Evolutionary conservation across 2,888 invertebrate genomes (phyloP), one percentile per base, ranked within the genome.

Genomic region (Diarsia dahlii): DNA sequence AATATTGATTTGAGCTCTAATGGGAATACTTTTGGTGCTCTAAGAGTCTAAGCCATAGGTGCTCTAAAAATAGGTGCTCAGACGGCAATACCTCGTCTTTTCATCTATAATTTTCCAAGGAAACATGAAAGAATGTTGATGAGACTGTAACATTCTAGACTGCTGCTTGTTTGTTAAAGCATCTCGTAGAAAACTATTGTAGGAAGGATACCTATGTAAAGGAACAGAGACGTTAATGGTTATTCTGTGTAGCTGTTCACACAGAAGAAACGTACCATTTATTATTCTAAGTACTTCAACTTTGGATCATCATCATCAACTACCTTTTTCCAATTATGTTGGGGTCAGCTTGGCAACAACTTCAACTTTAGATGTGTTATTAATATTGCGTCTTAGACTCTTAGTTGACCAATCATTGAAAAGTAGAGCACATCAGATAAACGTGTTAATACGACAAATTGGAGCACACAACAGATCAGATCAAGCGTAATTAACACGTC

Each of bases 381-480:
- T 28, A 13, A 28, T 39, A 39, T 62, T 62, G 39, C 20, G 34
- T 34, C 34, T 62, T 28, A 28, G 1, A 28, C 28, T 28, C 28
- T 28, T 20, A 62, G 3, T 20, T 20, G 62, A 20, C 12, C 5
- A 62, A 13, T 45, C 39, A 45, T n/a, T 45, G 8, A 45, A 62
- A 76, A 66, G 50, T 62, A 23, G 63, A 52, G 6, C 48, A 81
- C 20, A 39, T 13, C 13, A 13, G 58, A 13, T 46, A 52, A 81
- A 67, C 46, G 65, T 50, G 72, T 69, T 72, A 28, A 69, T 66
- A 50, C 23, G 52, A 62, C 64, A 56, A 23, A 72, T 77, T 62
- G 65, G 45, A 63, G 39, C 48, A 54, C 13, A 13, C 58, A 50
- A 52, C 34, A 72, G n/a, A 65, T 45, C 48, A 60, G 60, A 69